Evolutionary conservation across 2,888 invertebrate genomes (phyloP), one percentile per base, ranked within the genome.

Genomic region (Lasioglossum morio): DNA sequence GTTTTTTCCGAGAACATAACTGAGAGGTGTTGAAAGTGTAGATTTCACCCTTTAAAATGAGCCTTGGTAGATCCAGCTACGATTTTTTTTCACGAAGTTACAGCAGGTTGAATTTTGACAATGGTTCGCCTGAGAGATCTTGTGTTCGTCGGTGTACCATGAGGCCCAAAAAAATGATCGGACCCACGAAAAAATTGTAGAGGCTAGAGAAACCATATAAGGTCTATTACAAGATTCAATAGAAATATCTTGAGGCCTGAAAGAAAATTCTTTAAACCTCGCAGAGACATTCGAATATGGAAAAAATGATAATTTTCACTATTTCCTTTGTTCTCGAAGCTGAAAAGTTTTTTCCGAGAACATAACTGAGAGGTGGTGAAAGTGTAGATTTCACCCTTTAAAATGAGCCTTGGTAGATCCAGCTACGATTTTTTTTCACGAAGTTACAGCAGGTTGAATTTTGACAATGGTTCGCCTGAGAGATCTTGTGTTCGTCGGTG

Each of bases 1-100:
- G 0, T 60, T 14, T 16, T 27, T 14, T 5, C 27, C 0, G 5
- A 27, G 16, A 16, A 60, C 30, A 30, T 60, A 27, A 5, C 12
- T 2, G 0, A 0, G 1, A 16, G 14, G 1, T 2, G 0, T 0
- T 0, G 30, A 60, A 27, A 30, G 16, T 7, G 16, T 14, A 60
- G 0, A 1, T 12, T 60, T 27, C 27, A 30, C 27, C 5, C 16
- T 60, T 27, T 16, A 30, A 60, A 60, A 60, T 16, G 60, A 60
- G 27, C 60, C 16, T 2, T 0, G 27, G 2, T 16, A 8, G 12
- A 16, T 0, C 27, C 5, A 0, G 27, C 5, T 60, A 16, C 27
- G 60, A 60, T 60, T 60, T 60, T 60, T 60, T 30, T 5, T 16
- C 16, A 14, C 0, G 2, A 2, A 60, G 27, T 30, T 30, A 30